Base-by-base conservation (phyloP, 1,140 invertebrate species). In the Aplysia californica region DNA sequence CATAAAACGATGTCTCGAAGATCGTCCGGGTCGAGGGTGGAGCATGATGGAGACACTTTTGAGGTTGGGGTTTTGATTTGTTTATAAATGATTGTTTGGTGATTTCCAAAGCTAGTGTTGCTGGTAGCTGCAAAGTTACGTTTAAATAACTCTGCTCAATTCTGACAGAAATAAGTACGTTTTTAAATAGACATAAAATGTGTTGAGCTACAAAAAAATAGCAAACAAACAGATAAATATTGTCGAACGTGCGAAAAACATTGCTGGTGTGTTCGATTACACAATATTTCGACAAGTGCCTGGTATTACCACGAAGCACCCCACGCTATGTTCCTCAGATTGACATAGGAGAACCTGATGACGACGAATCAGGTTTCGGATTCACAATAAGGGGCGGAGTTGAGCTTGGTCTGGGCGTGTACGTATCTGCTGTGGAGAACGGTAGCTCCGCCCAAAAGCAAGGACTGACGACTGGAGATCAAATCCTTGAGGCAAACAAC, bases 341-440 rank as follows among this genome's bases (percentile, higher is more conserved):
- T 3, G 56, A 72, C 33, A 23, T 72, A 1, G 70, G 70, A 35
- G 70, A 72, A 61, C 70, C 70, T 4, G 26, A 61, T 26, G 6
- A n/a, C 3, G 70, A 23, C 4, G 78, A 78, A 3, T 38, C 76
- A 18, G 83, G 83, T 23, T 86, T 80, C 72, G 87, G 87, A 3
- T 86, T 88, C 75, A 86, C 85, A 59, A 86, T 88, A 21, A 74
- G 87, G 41, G 87, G 87, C 1, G 87, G 87, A 5, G 70, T 81
- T 18, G 85, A 88, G 31, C 82, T 82, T 64, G 86, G 85, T 31
- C 77, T 87, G 36, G 86, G 85, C 1, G 81, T 87, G 31, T 87
- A 86, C 67, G 81, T 87, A 6, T 86, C 85, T 0, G 76, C 79
- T 23, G 77, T 87, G 1, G 85, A 85, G 35, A 59, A 78, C 29